Conservation (phyloP, 2,888 invertebrate genomes). For the Melanophora roralis region DNA sequence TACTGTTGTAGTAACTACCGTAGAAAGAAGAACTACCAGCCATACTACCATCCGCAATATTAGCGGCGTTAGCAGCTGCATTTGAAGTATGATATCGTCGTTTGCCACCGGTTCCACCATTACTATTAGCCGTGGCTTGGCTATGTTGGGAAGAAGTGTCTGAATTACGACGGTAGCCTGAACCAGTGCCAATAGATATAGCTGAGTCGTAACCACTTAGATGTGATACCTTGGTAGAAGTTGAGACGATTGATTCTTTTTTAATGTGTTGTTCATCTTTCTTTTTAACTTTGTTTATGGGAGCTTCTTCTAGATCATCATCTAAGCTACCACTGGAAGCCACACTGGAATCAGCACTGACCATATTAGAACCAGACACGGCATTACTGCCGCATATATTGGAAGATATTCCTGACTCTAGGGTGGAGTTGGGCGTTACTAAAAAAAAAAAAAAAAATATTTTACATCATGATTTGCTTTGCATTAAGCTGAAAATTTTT, state of each 20-base stretch:
- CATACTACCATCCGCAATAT: conserved; percentile 39
- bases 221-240: conserved; percentile 75
- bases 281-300: conserved; percentile 77
- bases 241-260: conserved; percentile 75
- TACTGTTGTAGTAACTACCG: conserved; percentile 44
- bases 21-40: conserved; percentile 24
- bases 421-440: conserved; percentile 77
- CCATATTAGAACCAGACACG: conserved; percentile 78
- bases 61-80: conserved; percentile 51
- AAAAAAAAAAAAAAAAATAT: background rate
- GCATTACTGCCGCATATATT: conserved; percentile 88
- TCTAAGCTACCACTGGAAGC: conserved; percentile 77
- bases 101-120: conserved; percentile 66
- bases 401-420: conserved; percentile 76
- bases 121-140: conserved; percentile 63
- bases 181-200: conserved; percentile 62
- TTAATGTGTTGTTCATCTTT: conserved; percentile 76
- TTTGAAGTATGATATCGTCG: conserved; percentile 69
- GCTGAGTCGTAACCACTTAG: conserved; percentile 72
- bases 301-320: conserved; percentile 76
- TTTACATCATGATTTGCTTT: background rate
- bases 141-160: conserved; percentile 68
- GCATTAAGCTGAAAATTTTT: background rate
- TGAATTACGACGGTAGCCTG: conserved; percentile 68
- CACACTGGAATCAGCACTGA: conserved; percentile 79